Base-by-base conservation (phyloP, 2,888 invertebrate species). In the Tetragonula carbonaria region DNA sequence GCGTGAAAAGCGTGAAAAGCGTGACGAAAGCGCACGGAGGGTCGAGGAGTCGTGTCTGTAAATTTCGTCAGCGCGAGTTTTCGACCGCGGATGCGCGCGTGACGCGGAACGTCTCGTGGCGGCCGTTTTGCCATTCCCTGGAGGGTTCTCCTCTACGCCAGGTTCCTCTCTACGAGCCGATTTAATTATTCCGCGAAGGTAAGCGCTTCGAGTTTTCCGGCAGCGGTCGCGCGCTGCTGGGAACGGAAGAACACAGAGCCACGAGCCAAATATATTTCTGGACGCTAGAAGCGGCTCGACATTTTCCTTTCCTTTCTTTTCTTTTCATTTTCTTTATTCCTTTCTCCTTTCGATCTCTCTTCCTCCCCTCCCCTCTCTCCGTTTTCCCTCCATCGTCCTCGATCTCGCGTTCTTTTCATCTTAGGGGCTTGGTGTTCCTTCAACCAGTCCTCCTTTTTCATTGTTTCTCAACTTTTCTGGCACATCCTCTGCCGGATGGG, bases 241-340 rank as follows among this genome's bases (percentile, higher is more conserved):
- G 78, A 89, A 87, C 90, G 88, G 89, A 89, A 91, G 88, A 87
- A 88, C 86, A 88, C 86, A 87, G 76, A 28, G 28, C 71, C 81
- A 38, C 86, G 88, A 87, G 91, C 88, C 87, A 88, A 89, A 91
- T 90, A 89, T 91, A 91, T 91, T 91, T 91, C 91, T 89, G 91
- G 89, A 88, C 86, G 85, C 82, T 84, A 83, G 84, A 84, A 90
- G 81, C 84, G 53, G 67, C 70, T 67, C 67, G 62, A 79, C 77
- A 68, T 77, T 75, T 62, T 45, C 18, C 71, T 21, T 38, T 74
- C 63, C 33, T 28, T n/a, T 62, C 28, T 63, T 51, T 28, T 45
- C 14, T 71, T 33, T 33, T 33, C 28, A 28, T 21, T 38, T 74
- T 63, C 33, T 28, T n/a, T 57, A 28, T 63, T 51, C 23, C 8